Evolutionary conservation across 2,113 vertebrate species (phyloP).

Genomic region (Zapornia atra): DNA sequence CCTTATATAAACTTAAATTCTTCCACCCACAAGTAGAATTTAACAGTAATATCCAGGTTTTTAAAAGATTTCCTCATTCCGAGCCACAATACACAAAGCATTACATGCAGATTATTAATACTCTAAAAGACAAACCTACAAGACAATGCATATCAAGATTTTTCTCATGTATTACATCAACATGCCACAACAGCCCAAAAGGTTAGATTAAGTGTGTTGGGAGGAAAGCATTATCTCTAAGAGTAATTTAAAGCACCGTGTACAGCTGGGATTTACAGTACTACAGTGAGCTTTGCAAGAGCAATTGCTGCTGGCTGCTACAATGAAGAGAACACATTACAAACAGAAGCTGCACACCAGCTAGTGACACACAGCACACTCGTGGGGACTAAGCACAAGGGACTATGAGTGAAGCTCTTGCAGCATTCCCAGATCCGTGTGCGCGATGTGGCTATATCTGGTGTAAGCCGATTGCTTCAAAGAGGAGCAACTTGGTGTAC

Average conservation of each 20-base stretch:
- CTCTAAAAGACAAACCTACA: not conserved
- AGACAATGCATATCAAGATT: rapidly evolving
- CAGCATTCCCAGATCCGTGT: rapidly evolving
- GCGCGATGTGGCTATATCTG: not conserved
- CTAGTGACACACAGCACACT: not conserved
- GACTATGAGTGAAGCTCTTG: not conserved
- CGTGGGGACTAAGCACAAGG: not conserved
- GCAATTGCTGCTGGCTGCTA: not conserved
- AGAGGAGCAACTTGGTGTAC: not conserved
- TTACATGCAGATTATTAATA: not conserved
- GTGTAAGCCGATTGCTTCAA: not conserved
- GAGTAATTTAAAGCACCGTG: not conserved
- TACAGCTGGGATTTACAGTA: not conserved
- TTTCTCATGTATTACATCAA: not conserved
- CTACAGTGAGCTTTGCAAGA: not conserved
- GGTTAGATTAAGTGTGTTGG: not conserved
- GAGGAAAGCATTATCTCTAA: not conserved
- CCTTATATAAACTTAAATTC: not conserved
- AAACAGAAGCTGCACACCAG: not conserved
- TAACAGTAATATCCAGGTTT: not conserved
- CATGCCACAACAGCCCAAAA: not conserved
- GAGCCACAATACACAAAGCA: not conserved
- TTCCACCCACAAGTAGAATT: not conserved
- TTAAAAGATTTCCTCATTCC: not conserved
- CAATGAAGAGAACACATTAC: not conserved